A percentile compares a stretch with the other conserved stretches of the same genome.
Evolutionary conservation across 2,888 invertebrate species (phyloP).

Genomic region (Buathra laborator): DNA sequence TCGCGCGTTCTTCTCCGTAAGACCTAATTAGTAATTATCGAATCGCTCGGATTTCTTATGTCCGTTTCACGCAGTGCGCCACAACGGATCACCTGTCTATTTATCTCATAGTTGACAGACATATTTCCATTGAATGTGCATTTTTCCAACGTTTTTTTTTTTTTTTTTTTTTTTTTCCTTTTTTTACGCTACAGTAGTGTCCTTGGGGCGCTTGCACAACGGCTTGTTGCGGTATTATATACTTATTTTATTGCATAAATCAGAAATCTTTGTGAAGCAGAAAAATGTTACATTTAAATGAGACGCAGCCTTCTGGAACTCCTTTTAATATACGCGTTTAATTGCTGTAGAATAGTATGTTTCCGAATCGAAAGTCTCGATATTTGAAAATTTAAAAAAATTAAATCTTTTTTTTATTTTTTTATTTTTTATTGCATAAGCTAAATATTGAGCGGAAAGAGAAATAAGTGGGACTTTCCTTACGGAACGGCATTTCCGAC

Average conservation of each 20-base stretch:
- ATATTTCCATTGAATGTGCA: background rate
- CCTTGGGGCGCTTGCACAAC: slow-evolving; percentile 35
- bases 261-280: background rate
- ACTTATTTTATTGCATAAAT: slow-evolving; percentile 16
- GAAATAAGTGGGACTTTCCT: no score
- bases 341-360: background rate
- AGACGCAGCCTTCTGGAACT: background rate
- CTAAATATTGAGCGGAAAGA: no score
- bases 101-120: background rate
- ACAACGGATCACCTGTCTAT: slow-evolving; percentile 18
- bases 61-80: slow-evolving; percentile 31
- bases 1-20: slow-evolving; percentile 7
- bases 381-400: background rate
- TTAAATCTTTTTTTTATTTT: background rate
- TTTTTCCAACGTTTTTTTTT: slow-evolving; percentile 45
- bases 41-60: slow-evolving; percentile 61
- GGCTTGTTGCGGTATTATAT: background rate
- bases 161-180: no score
- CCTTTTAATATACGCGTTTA: background rate
- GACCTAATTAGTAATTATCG: slow-evolving; percentile 54
- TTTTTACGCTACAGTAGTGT: background rate
- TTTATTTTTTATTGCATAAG: background rate
- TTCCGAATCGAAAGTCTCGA: background rate
- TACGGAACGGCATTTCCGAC: no score
- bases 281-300: background rate